These are phyloP conservation scores for Lypha dubia DNA, from an alignment of 2,888 invertebrate genomes.

Conservation along the genomic window DNA sequence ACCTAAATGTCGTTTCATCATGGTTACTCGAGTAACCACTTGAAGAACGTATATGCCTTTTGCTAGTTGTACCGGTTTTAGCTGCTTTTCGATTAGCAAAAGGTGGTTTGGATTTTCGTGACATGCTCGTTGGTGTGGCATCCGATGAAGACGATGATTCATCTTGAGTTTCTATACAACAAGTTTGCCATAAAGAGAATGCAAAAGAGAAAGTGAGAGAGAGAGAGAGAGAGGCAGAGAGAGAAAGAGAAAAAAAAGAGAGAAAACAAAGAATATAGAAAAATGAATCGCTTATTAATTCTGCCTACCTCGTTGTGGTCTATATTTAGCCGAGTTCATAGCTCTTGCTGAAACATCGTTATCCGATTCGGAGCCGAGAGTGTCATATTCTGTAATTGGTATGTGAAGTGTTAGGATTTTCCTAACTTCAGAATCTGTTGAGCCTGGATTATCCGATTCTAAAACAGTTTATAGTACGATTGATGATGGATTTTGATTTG, in stretches of 20 bases:
- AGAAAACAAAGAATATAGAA: constrained; percentile 10
- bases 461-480: constrained; percentile 84
- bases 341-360: constrained; percentile 90
- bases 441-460: constrained; percentile 97
- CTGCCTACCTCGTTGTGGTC: constrained; percentile 82
- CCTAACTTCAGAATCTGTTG: constrained; percentile 97
- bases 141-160: constrained; percentile 92
- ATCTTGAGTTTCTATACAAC: constrained; percentile 86
- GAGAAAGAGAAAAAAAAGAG: not conserved
- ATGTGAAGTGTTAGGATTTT: constrained; percentile 96
- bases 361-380: constrained; percentile 90
- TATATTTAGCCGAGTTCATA: constrained; percentile 84
- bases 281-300: constrained; percentile 3
- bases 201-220: not conserved
- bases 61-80: constrained; percentile 85
- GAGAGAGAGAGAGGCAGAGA: not conserved
- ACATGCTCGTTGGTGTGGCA: constrained; percentile 88
- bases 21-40: constrained; percentile 93
- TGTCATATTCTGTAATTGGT: constrained; percentile 97
- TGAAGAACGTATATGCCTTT: constrained; percentile 90
- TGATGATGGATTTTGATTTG: constrained; percentile 81
- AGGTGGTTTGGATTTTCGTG: constrained; percentile 89
- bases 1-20: constrained; percentile 93
- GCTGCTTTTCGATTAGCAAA: constrained; percentile 88
- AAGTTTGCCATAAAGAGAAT: not conserved